Evolutionary conservation across 2,888 invertebrate species (phyloP).

Genomic region (Orthosia cruda): DNA sequence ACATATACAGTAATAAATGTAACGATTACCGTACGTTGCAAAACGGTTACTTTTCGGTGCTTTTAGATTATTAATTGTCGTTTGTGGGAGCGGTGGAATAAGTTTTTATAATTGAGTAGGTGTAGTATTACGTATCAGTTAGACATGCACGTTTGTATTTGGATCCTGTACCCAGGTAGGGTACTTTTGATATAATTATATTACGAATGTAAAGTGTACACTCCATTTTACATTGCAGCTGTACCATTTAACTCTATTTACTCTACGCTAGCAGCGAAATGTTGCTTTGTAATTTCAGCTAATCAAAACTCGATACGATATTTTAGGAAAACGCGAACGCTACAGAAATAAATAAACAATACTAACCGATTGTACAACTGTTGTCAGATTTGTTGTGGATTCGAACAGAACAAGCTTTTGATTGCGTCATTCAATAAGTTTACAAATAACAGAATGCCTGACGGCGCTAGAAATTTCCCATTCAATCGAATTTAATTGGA

Average conservation of each 20-base stretch:
- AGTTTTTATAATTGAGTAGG: conserved; percentile 23
- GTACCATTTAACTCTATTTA: neutral
- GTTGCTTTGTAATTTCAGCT: neutral
- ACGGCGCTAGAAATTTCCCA: conserved; percentile 61
- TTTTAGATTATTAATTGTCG: conserved; percentile 39
- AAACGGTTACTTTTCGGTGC: conserved; percentile 50
- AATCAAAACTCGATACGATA: neutral
- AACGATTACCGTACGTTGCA: conserved; percentile 60
- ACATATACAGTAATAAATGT: conserved; percentile 71
- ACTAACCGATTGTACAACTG: conserved; percentile 25
- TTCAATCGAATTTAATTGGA: conserved; percentile 68
- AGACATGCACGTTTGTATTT: neutral
- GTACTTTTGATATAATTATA: neutral
- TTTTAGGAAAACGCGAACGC: conserved; percentile 10
- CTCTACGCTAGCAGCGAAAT: neutral
- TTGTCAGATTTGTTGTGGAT: conserved; percentile 51
- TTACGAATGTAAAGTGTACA: neutral
- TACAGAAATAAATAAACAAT: no score
- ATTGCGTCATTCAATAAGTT: conserved; percentile 60
- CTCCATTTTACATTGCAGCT: neutral
- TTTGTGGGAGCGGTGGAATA: conserved; percentile 4
- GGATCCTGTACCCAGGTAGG: neutral
- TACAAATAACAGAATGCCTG: conserved; percentile 62
- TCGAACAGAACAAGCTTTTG: conserved; percentile 49
- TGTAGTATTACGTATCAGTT: no score